Conservation (phyloP, 1,140 invertebrate genomes). For the Schmidtea mediterranea region DNA sequence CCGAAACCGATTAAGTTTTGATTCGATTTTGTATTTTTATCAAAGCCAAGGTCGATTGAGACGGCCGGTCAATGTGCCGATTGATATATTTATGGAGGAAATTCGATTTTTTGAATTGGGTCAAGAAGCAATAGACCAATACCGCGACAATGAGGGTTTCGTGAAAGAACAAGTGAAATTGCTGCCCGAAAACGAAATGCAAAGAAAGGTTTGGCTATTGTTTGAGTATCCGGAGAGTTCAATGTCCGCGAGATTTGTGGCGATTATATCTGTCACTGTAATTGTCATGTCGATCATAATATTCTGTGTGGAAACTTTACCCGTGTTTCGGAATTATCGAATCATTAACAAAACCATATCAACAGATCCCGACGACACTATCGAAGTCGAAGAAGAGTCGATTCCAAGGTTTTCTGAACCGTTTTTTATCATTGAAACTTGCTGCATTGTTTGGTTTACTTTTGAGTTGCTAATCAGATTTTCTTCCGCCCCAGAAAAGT, state of each 20-base stretch:
- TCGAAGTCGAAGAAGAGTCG: neutral
- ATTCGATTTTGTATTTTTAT: slow-evolving; percentile 88
- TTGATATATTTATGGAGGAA: slow-evolving; percentile 31
- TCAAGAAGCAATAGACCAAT: slow-evolving; percentile 14
- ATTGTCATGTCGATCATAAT: slow-evolving; percentile 90
- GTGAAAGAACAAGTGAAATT: neutral
- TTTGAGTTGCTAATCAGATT: slow-evolving; percentile 19
- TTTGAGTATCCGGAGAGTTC: slow-evolving; percentile 99
- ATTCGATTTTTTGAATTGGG: slow-evolving; percentile 23
- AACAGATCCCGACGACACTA: neutral
- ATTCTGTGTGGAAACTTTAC: slow-evolving; percentile 95
- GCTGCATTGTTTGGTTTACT: slow-evolving; percentile 28
- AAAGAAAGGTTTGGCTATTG: slow-evolving; percentile 72
- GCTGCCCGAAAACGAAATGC: slow-evolving; percentile 42
- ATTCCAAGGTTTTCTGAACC: neutral
- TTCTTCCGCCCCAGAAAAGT: slow-evolving; percentile 23
- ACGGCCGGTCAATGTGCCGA: slow-evolving; percentile 81
- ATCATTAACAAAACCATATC: neutral
- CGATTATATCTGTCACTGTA: slow-evolving; percentile 95
- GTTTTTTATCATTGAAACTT: slow-evolving; percentile 21
- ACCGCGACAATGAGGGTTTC: slow-evolving; percentile 3
- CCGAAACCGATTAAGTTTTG: slow-evolving; percentile 64
- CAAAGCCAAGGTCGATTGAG: slow-evolving; percentile 82
- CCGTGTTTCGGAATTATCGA: slow-evolving; percentile 89
- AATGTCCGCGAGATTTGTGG: slow-evolving; percentile 82